A percentile compares a stretch with the other conserved stretches of the same genome.
phyloP scores from a whole-genome alignment of 2,888 invertebrate species.

The Tenthredo distinguenda region DNA sequence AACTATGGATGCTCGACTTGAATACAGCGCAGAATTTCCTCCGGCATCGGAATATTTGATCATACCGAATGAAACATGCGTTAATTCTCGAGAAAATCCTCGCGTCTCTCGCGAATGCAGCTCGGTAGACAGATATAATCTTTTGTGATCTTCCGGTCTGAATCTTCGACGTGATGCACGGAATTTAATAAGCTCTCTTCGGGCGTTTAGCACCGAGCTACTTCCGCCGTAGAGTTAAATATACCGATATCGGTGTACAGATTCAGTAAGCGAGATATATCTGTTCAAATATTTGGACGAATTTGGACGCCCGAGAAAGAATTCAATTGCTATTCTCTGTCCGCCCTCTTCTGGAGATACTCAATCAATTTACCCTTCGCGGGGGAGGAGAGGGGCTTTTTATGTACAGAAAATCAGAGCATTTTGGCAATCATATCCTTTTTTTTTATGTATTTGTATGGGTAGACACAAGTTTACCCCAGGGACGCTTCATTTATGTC shows the following conservation, averaged over 20 bases:
- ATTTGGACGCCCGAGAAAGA: conserved; percentile 23
- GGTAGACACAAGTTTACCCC: not conserved
- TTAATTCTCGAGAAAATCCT: not conserved
- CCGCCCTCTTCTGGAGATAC: not conserved
- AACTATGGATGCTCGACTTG: not conserved
- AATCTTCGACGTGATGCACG: not conserved
- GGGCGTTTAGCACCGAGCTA: not conserved
- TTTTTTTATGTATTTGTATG: not conserved
- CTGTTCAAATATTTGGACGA: conserved; percentile 39
- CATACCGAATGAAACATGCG: not conserved
- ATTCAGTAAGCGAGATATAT: not conserved
- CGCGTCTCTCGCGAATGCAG: not conserved
- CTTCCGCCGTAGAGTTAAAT: not conserved
- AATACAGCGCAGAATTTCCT: not conserved
- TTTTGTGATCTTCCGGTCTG: not conserved
- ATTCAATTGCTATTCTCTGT: not conserved
- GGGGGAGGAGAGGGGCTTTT: not conserved
- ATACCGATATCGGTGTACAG: not conserved
- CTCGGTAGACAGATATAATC: not conserved
- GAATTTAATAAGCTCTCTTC: not conserved
- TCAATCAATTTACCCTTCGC: not conserved
- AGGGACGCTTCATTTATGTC: conserved; percentile 10
- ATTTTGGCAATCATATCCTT: not conserved
- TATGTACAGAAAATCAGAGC: not conserved
- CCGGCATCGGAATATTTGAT: not conserved